Percentiles rank a stretch among this genome's conserved stretches.
These are phyloP conservation scores for Clitarchus hookeri DNA, from an alignment of 2,888 invertebrate genomes.

Conservation along the genomic window DNA sequence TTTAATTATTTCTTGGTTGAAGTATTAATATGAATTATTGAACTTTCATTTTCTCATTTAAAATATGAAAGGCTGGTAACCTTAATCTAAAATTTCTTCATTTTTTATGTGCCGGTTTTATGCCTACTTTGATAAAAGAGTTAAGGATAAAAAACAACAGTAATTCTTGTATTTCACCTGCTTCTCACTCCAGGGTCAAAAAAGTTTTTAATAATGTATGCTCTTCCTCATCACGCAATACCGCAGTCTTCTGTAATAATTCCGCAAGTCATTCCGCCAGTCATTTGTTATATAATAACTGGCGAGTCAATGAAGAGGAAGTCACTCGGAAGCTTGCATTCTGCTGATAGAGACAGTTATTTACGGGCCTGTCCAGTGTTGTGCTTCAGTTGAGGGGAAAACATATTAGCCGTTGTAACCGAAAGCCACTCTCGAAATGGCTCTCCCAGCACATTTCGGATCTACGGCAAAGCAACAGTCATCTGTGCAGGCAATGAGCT, in stretches of 20 bases:
- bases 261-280: not conserved
- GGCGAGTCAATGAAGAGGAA: not conserved
- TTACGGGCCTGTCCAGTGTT: not conserved
- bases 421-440: not conserved
- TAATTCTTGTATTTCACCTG: too few relatives aligned
- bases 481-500: not conserved
- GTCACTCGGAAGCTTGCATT: not conserved
- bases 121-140: too few relatives aligned
- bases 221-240: not conserved
- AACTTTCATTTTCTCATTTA: too few relatives aligned
- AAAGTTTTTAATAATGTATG: not conserved
- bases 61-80: too few relatives aligned
- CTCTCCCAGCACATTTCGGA: not conserved
- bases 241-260: not conserved
- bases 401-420: not conserved
- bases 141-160: too few relatives aligned
- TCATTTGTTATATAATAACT: not conserved
- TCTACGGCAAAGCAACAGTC: not conserved
- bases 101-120: too few relatives aligned
- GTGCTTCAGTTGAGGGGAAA: not conserved
- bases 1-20: too few relatives aligned
- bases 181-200: too few relatives aligned
- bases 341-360: not conserved
- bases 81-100: too few relatives aligned
- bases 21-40: too few relatives aligned